Evolutionary conservation across 2,888 invertebrate genomes (phyloP), one percentile per base, ranked within the genome.

Genomic region (Hanleya hanleyi): DNA sequence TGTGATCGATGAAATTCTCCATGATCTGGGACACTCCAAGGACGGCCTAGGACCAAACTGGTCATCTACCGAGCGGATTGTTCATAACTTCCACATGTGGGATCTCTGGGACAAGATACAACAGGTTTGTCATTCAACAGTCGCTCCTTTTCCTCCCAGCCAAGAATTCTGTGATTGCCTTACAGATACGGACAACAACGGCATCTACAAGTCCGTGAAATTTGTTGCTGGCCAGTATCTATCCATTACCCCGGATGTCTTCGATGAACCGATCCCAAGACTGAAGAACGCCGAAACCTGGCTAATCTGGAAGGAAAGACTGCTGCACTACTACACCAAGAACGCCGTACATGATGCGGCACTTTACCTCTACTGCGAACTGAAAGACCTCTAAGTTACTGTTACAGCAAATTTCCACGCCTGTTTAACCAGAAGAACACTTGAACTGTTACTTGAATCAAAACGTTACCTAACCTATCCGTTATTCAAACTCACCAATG

Each of bases 171-270:
- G 85, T 57, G 65, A 71, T 5, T 86, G 86, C 66, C 76, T 86
- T 6, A 69, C 73, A 22, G 83, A 84, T 41, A 78, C 79, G 0
- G 73, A 81, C 29, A 73, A 73, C 33, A 86, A 86, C 36, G 86
- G 86, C 12, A 81, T 86, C 35, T 77, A 78, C 72, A 62, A 37
- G n/a, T 75, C 73, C 29, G 85, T 85, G 0, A 37, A 51, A 5
- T 85, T 84, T 84, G 82, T 86, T 1, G 85, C 84, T 9, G 76
- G 82, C 57, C 86, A 86, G 69, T 86, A 85, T 76, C 80, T 82
- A 69, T 77, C 76, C 1, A 85, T 85, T 12, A 86, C 86, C 29
- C 86, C 86, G 3, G 85, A 85, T 5, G 78, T 86, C 18, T 78
- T 86, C n/a, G 78, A 85, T 75, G 77, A 85, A 12, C 84, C 85